These are phyloP conservation scores for Archegozetes longisetosus DNA, from an alignment of 1,140 invertebrate genomes.

Conservation along the genomic window DNA sequence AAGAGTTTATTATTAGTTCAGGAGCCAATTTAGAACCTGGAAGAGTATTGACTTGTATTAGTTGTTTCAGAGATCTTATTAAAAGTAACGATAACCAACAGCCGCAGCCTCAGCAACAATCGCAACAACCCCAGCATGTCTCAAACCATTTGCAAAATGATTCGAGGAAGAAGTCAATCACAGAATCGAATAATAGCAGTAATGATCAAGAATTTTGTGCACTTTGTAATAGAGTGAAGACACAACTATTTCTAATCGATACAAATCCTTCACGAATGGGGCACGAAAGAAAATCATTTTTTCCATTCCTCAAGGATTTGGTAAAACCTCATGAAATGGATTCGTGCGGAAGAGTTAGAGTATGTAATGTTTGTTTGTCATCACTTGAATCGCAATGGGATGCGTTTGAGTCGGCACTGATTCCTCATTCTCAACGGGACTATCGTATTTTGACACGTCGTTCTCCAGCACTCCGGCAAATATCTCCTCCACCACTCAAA, in stretches of 20 bases:
- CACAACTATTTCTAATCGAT: background rate
- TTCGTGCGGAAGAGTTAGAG: background rate
- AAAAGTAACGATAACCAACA: background rate
- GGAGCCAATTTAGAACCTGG: background rate
- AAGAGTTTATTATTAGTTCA: background rate
- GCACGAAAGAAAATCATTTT: background rate
- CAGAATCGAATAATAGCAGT: background rate
- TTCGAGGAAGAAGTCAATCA: too few relatives aligned
- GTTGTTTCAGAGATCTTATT: background rate
- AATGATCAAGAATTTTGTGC: background rate
- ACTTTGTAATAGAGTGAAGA: background rate
- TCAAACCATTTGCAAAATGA: background rate
- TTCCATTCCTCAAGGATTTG: background rate
- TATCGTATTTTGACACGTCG: constrained; percentile 21
- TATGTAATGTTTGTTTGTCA: background rate
- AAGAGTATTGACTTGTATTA: background rate
- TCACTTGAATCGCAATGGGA: constrained; percentile 8
- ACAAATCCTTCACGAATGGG: background rate
- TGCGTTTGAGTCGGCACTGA: constrained; percentile 5
- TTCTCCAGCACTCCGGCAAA: constrained; percentile 46
- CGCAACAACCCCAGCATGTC: background rate
- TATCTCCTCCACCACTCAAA: constrained; percentile 36
- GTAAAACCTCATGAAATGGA: too few relatives aligned
- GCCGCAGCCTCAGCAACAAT: background rate
- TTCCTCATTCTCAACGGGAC: constrained; percentile 16